phyloP scores from a whole-genome alignment of 2,113 vertebrate genomes.

The Pedionomus torquatus region DNA sequence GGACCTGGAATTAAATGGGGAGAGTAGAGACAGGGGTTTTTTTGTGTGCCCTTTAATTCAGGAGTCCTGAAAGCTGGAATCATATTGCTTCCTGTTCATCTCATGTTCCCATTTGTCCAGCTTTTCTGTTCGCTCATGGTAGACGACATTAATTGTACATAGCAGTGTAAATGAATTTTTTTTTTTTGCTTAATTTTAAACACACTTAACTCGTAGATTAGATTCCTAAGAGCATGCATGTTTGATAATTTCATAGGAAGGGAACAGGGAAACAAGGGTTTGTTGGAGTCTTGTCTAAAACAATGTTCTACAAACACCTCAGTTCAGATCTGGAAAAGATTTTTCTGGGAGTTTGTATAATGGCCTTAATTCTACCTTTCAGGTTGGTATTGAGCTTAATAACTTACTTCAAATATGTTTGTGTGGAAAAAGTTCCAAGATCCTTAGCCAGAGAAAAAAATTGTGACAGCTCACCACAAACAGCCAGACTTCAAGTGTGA shows the following conservation, averaged over 20 bases:
- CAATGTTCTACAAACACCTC: neutral
- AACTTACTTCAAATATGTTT: neutral
- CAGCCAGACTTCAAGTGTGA: neutral
- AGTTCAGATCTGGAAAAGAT: neutral
- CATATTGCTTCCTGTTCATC: neutral
- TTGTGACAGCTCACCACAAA: accelerated
- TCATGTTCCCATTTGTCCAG: neutral
- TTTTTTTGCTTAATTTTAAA: neutral
- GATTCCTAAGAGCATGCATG: neutral
- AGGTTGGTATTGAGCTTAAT: neutral
- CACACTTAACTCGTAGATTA: accelerated
- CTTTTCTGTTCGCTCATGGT: neutral
- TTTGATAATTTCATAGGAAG: neutral
- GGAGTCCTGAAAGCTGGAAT: neutral
- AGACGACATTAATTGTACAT: neutral
- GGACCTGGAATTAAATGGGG: neutral
- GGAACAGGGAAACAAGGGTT: neutral
- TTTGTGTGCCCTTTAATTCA: neutral
- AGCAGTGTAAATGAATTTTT: neutral
- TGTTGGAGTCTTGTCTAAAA: neutral
- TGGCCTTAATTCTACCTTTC: neutral
- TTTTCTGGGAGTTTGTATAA: neutral
- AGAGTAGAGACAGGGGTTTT: neutral
- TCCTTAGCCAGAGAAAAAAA: neutral
- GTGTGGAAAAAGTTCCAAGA: neutral